A percentile compares a stretch with the other conserved stretches of the same genome.
Evolutionary conservation across 1,140 invertebrate species (phyloP).

Genomic region (Euschistus heros): DNA sequence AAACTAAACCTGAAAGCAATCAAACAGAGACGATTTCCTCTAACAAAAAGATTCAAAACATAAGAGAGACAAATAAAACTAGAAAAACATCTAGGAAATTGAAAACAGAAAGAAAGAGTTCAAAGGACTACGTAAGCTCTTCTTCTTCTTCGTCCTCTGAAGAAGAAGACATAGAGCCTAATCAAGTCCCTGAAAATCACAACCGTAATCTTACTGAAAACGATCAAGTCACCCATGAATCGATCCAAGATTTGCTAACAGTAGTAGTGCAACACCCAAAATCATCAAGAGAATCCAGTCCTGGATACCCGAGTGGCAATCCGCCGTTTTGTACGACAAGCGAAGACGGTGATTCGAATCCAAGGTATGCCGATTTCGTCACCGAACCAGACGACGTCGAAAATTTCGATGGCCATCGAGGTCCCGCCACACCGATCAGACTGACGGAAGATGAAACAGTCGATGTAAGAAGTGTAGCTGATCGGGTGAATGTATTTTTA

Average conservation of each 20-base stretch:
- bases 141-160: constrained; percentile 27
- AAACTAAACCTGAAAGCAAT: not conserved
- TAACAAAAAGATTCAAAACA: constrained; percentile 21
- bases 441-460: constrained; percentile 34
- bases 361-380: constrained; percentile 55
- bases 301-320: constrained; percentile 31
- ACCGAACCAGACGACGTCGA: constrained; percentile 53
- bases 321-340: constrained; percentile 35
- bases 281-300: constrained; percentile 57
- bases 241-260: constrained; percentile 38
- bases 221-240: not conserved
- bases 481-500: constrained; percentile 43
- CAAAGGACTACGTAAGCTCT: constrained; percentile 1
- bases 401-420: constrained; percentile 26
- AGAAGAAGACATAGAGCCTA: constrained; percentile 24
- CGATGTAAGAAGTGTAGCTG: constrained; percentile 38
- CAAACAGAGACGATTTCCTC: not conserved
- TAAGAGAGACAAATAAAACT: constrained; percentile 4
- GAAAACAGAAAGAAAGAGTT: not conserved
- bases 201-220: not conserved
- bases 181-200: constrained; percentile 7
- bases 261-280: constrained; percentile 54
- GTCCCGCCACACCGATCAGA: constrained; percentile 19
- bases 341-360: constrained; percentile 42
- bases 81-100: not conserved